A percentile compares a stretch with the other conserved stretches of the same genome.
Conservation (phyloP, 1,140 invertebrate species). For the Aphelenchoides besseyi region DNA sequence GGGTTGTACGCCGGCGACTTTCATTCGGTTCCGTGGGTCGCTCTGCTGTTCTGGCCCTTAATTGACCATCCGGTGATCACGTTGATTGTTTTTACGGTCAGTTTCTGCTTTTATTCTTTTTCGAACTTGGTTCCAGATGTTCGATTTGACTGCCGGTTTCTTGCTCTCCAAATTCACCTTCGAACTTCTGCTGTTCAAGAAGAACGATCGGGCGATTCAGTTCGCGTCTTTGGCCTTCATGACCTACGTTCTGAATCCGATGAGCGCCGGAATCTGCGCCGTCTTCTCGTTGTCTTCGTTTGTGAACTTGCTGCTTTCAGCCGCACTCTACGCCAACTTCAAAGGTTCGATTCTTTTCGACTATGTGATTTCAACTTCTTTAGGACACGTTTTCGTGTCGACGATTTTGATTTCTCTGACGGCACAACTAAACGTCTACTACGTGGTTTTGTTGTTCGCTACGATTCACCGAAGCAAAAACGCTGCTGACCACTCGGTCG, state of each 20-base stretch:
- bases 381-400: not conserved
- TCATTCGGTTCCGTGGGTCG: conserved; percentile 13
- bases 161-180: not conserved
- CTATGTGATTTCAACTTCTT: not conserved
- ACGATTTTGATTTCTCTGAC: not conserved
- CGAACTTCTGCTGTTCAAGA: not conserved
- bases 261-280: conserved; percentile 12
- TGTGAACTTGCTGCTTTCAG: not conserved
- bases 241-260: conserved; percentile 12
- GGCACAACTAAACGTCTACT: conserved; percentile 17
- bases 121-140: conserved; percentile 6
- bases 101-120: not conserved
- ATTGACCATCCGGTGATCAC: not conserved
- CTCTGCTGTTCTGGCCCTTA: not conserved
- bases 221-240: not conserved
- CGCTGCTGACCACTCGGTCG: not conserved
- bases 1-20: conserved; percentile 12
- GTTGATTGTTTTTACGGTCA: not conserved
- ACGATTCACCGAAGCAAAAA: not conserved
- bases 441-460: conserved; percentile 7
- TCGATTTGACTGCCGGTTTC: not conserved
- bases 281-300: conserved; percentile 1
- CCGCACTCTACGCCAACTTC: not conserved
- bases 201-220: not conserved
- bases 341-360: not conserved